A percentile compares a stretch with the other conserved stretches of the same genome.
Evolutionary conservation across 1,140 invertebrate species (phyloP).

Genomic region (Carcinoscorpius rotundicauda): DNA sequence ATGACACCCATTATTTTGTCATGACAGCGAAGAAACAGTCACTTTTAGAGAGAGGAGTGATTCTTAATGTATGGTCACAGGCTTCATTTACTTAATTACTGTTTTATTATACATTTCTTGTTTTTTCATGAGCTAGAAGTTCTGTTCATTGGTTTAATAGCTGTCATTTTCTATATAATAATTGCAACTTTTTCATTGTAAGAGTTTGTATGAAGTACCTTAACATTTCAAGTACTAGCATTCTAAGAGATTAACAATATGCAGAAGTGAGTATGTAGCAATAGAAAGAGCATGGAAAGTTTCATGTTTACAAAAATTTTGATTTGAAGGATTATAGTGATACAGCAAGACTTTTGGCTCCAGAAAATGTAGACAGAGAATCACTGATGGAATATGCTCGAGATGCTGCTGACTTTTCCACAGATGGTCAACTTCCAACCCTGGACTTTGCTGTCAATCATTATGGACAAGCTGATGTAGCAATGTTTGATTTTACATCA

Average conservation of each 20-base stretch:
- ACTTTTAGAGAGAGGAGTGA: constrained; percentile 78
- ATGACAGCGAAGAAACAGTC: constrained; percentile 98
- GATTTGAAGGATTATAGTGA: constrained; percentile 66
- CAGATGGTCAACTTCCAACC: constrained; percentile 66
- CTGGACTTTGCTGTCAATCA: constrained; percentile 96
- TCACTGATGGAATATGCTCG: constrained; percentile 81
- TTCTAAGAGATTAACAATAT: too few species aligned
- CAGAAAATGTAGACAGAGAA: constrained; percentile 82
- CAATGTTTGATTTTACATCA: constrained; percentile 99
- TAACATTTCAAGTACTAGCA: too few species aligned
- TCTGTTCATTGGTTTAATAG: too few species aligned
- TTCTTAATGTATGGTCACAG: constrained; percentile 48
- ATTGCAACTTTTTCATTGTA: too few species aligned
- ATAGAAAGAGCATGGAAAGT: too few species aligned
- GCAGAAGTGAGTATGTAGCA: too few species aligned
- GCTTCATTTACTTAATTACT: too few species aligned
- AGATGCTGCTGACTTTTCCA: constrained; percentile 93
- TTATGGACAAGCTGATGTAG: constrained; percentile 92
- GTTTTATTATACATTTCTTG: too few species aligned
- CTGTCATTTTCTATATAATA: too few species aligned
- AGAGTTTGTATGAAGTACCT: too few species aligned
- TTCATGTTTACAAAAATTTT: too few species aligned
- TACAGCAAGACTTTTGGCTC: constrained; percentile 68
- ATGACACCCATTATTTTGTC: constrained; percentile 98
- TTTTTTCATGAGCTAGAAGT: too few species aligned